phyloP scores from a whole-genome alignment of 1,140 invertebrate species.

The Dinoponera quadriceps region DNA sequence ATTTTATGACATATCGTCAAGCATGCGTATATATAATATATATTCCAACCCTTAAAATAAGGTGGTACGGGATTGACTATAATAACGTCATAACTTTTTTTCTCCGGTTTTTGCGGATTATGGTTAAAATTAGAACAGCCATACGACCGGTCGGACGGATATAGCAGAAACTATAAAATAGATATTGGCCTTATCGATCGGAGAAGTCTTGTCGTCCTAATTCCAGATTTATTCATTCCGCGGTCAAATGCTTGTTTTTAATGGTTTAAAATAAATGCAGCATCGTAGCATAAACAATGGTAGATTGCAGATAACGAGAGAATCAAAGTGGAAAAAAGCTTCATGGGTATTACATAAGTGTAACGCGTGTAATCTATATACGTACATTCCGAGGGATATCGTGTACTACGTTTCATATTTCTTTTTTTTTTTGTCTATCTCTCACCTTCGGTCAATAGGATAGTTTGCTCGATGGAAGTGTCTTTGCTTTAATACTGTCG shows the following conservation, averaged over 20 bases:
- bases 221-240: constrained; percentile 15
- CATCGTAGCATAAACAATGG: neutral
- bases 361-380: neutral
- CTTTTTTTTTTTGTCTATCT: neutral
- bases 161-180: constrained; percentile 43
- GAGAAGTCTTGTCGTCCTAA: neutral
- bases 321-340: constrained; percentile 1
- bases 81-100: constrained; percentile 52
- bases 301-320: neutral
- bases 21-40: neutral
- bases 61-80: neutral
- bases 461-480: neutral
- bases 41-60: constrained; percentile 48
- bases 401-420: neutral
- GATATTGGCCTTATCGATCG: constrained; percentile 24
- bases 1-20: neutral
- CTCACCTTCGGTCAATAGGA: constrained; percentile 15
- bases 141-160: neutral
- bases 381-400: neutral
- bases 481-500: constrained; percentile 36
- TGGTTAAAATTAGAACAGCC: constrained; percentile 44
- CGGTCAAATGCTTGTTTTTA: neutral
- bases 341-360: no score
- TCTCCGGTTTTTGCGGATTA: neutral
- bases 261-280: neutral